phyloP scores from a whole-genome alignment of 2,797 vertebrate genomes.

The Coracias cyanogaster region DNA sequence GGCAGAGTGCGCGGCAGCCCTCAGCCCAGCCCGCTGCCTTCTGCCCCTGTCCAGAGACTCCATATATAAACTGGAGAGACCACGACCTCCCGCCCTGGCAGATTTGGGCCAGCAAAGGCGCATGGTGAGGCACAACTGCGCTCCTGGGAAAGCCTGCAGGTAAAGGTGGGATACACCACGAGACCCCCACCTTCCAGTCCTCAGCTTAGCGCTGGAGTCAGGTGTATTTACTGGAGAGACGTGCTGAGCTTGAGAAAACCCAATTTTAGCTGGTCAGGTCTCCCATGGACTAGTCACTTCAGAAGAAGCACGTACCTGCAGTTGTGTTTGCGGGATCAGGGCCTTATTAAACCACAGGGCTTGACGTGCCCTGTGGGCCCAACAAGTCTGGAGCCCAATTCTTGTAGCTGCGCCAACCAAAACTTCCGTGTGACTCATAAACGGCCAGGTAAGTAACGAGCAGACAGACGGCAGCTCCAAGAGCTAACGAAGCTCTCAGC shows the following conservation, averaged over 20 bases:
- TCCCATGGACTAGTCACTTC: neutral
- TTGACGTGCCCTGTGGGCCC: neutral
- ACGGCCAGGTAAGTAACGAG: neutral
- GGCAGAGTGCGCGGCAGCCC: neutral
- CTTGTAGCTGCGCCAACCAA: neutral
- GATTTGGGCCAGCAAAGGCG: neutral
- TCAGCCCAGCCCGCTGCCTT: neutral
- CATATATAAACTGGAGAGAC: neutral
- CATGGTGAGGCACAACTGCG: neutral
- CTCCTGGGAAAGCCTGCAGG: neutral
- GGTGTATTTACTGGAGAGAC: neutral
- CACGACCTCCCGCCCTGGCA: rapidly evolving
- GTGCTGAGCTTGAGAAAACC: neutral
- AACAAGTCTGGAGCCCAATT: neutral
- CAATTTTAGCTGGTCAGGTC: neutral
- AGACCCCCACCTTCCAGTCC: rapidly evolving
- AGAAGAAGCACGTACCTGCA: neutral
- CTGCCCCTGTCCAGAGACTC: constrained; percentile 78
- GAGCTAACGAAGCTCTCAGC: neutral
- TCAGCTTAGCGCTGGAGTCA: neutral
- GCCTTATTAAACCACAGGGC: neutral
- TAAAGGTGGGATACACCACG: rapidly evolving
- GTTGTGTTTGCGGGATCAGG: neutral
- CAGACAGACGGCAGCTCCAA: neutral
- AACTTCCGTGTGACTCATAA: neutral